phyloP scores from a whole-genome alignment of 2,888 invertebrate genomes.

The Myathropa florea region DNA sequence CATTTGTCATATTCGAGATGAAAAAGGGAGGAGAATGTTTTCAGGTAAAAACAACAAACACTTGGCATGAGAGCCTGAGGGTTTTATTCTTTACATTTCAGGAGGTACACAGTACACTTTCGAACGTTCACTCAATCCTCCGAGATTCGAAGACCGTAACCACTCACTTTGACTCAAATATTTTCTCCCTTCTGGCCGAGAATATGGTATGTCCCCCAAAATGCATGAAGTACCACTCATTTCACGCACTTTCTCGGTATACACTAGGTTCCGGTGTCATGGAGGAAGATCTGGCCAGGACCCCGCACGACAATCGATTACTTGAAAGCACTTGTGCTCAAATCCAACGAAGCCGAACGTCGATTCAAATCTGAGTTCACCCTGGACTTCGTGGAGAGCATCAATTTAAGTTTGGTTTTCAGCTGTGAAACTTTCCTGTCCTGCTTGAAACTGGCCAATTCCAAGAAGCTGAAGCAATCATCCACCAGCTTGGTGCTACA shows the following conservation, averaged over 20 bases:
- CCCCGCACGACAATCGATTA: conserved; percentile 79
- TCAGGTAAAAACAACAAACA: conserved; percentile 50
- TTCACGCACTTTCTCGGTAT: not conserved
- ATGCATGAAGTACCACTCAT: not conserved
- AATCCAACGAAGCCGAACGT: conserved; percentile 76
- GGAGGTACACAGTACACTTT: conserved; percentile 77
- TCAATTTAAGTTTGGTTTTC: conserved; percentile 77
- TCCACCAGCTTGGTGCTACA: conserved; percentile 75
- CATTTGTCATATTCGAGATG: conserved; percentile 78
- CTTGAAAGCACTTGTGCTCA: conserved; percentile 76
- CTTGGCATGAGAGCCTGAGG: not conserved
- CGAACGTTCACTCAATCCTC: conserved; percentile 75
- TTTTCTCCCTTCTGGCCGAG: conserved; percentile 75
- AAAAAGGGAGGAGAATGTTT: conserved; percentile 76
- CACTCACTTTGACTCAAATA: conserved; percentile 72
- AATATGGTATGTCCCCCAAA: conserved; percentile 73
- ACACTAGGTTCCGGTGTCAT: conserved; percentile 76
- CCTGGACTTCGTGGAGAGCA: conserved; percentile 74
- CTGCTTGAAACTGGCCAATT: conserved; percentile 78
- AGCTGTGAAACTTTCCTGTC: conserved; percentile 79
- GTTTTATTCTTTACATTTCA: conserved; percentile 28
- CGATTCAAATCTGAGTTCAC: conserved; percentile 75
- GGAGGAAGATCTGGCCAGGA: conserved; percentile 78
- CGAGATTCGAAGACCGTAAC: conserved; percentile 73
- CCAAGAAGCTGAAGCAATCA: conserved; percentile 75